Conservation (phyloP, 2,888 invertebrate species). For the Lamproptera curius region DNA sequence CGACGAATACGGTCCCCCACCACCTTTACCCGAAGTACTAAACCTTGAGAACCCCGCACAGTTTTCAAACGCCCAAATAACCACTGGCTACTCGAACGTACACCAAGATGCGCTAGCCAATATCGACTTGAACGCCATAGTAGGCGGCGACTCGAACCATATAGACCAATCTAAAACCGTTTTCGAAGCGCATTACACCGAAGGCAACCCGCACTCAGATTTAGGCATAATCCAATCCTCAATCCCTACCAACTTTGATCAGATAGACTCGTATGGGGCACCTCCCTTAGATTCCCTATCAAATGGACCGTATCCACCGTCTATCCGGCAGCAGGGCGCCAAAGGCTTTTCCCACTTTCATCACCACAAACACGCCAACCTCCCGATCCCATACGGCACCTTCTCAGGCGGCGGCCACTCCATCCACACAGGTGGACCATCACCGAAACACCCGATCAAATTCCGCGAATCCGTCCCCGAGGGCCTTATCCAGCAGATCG, state of each 20-base stretch:
- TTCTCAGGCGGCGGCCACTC: slow-evolving; percentile 64
- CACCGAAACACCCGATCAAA: slow-evolving; percentile 81
- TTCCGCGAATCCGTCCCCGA: slow-evolving; percentile 86
- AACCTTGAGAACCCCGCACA: slow-evolving; percentile 39
- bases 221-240: slow-evolving; percentile 38
- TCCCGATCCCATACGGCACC: slow-evolving; percentile 65
- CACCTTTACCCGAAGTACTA: slow-evolving; percentile 42
- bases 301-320: slow-evolving; percentile 51
- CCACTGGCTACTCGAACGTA: slow-evolving; percentile 60
- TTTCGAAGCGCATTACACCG: slow-evolving; percentile 72
- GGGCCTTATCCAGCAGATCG: slow-evolving; percentile 82
- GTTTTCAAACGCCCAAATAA: slow-evolving; percentile 48
- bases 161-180: slow-evolving; percentile 72
- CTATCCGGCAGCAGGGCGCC: slow-evolving; percentile 60
- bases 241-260: slow-evolving; percentile 31
- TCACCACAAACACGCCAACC: slow-evolving; percentile 43
- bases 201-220: slow-evolving; percentile 45
- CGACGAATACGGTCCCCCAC: slow-evolving; percentile 58
- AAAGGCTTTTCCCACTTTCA: slow-evolving; percentile 52
- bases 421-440: slow-evolving; percentile 55
- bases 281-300: slow-evolving; percentile 69
- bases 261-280: slow-evolving; percentile 54
- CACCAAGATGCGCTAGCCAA: slow-evolving; percentile 67
- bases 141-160: slow-evolving; percentile 66
- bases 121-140: slow-evolving; percentile 60